These are phyloP conservation scores for Mormyrops boulengeri DNA, from an alignment of 2,797 vertebrate genomes.

Conservation along the genomic window DNA sequence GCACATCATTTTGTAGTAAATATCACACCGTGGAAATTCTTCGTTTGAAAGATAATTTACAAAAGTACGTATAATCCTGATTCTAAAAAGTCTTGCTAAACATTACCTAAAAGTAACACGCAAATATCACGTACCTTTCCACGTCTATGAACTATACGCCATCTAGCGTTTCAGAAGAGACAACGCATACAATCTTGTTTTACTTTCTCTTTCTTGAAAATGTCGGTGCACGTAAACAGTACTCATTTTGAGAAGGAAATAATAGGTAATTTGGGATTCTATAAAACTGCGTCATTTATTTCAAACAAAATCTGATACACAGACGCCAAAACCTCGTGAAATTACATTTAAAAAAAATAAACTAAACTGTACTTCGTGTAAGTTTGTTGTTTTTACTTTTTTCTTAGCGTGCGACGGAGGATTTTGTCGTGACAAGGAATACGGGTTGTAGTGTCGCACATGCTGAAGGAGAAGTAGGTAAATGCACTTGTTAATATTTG, in stretches of 20 bases:
- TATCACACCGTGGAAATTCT: background rate
- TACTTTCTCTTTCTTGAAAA: conserved; percentile 25
- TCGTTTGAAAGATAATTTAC: background rate
- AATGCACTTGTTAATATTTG: background rate
- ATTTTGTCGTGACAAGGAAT: background rate
- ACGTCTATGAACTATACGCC: background rate
- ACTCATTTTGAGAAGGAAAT: conserved; percentile 10
- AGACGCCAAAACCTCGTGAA: background rate
- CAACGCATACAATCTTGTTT: background rate
- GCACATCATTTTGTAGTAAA: background rate
- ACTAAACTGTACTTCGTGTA: background rate
- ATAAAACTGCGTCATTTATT: background rate
- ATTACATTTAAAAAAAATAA: background rate
- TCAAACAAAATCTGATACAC: background rate
- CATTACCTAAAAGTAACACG: background rate
- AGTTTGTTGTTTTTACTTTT: background rate
- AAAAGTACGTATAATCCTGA: background rate
- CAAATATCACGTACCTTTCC: background rate
- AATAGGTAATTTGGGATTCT: background rate
- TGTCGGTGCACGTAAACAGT: conserved; percentile 12
- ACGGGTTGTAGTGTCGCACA: background rate
- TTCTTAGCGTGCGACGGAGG: background rate
- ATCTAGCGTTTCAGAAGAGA: background rate
- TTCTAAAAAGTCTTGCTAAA: background rate
- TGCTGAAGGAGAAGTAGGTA: background rate